Conservation (phyloP, 2,797 vertebrate genomes). For the Liparis tanakae region DNA sequence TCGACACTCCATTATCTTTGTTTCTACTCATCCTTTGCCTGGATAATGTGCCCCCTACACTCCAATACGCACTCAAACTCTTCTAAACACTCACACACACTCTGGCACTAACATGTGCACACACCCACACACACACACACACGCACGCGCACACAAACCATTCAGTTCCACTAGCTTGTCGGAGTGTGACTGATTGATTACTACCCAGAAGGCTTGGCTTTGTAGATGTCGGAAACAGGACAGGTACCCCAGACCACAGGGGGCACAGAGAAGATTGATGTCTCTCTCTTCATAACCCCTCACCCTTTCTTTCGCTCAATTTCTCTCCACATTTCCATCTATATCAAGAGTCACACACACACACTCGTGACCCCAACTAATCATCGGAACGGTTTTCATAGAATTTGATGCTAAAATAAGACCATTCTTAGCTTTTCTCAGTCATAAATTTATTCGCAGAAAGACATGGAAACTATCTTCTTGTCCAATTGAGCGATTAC, state of each 20-base stretch:
- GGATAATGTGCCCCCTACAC: slow-evolving; percentile 57
- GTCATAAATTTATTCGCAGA: slow-evolving; percentile 28
- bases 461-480: slow-evolving; percentile 26
- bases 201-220: slow-evolving; percentile 80
- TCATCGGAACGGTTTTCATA: slow-evolving; percentile 19
- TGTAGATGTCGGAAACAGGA: slow-evolving; percentile 79
- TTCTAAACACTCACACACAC: slow-evolving; percentile 29
- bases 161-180: slow-evolving; percentile 77
- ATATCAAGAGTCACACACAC: slow-evolving; percentile 27
- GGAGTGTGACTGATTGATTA: slow-evolving; percentile 80
- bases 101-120: slow-evolving; percentile 8
- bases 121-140: background rate
- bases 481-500: slow-evolving; percentile 20
- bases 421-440: slow-evolving; percentile 1
- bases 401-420: slow-evolving; percentile 7
- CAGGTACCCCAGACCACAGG: slow-evolving; percentile 77
- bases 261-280: slow-evolving; percentile 73
- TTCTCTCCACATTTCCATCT: slow-evolving; percentile 39
- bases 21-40: slow-evolving; percentile 59
- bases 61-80: slow-evolving; percentile 38
- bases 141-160: background rate
- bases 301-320: slow-evolving; percentile 16
- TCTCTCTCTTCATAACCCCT: slow-evolving; percentile 52
- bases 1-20: slow-evolving; percentile 58
- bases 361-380: slow-evolving; percentile 41